Conservation (phyloP, 1,140 invertebrate genomes). For the Drosophila ironensis region DNA sequence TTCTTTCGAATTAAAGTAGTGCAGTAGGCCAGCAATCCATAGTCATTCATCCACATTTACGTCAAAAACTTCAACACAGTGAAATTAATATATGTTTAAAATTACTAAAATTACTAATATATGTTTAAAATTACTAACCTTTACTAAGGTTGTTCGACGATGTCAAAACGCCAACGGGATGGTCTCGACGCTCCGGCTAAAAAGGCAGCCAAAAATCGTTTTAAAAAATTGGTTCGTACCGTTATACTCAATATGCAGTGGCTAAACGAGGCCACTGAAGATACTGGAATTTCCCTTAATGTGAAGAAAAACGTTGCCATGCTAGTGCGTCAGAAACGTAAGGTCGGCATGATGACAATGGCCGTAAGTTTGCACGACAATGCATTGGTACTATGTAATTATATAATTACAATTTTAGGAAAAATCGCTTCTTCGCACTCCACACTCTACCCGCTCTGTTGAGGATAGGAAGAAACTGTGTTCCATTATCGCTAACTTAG, state of each 20-base stretch:
- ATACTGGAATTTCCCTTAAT: slow-evolving; percentile 42
- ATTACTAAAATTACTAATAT: too few relatives aligned
- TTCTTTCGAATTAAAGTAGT: too few relatives aligned
- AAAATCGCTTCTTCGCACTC: slow-evolving; percentile 39
- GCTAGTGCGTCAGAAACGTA: slow-evolving; percentile 52
- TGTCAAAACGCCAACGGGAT: slow-evolving; percentile 34
- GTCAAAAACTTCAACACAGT: too few relatives aligned
- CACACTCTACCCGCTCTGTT: slow-evolving; percentile 16
- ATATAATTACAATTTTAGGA: slow-evolving; percentile 22
- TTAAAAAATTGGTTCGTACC: slow-evolving; percentile 39
- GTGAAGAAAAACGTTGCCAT: slow-evolving; percentile 55
- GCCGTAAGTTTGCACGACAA: slow-evolving; percentile 15
- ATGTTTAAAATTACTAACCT: too few relatives aligned
- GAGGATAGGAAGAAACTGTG: slow-evolving; percentile 52
- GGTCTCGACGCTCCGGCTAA: not conserved
- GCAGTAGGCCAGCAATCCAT: too few relatives aligned
- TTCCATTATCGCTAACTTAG: slow-evolving; percentile 35
- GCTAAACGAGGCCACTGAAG: slow-evolving; percentile 46
- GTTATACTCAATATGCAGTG: slow-evolving; percentile 54
- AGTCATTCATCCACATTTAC: too few relatives aligned
- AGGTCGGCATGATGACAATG: slow-evolving; percentile 50
- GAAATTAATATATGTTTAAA: too few relatives aligned
- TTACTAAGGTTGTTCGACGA: slow-evolving; percentile 1
- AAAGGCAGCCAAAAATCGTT: slow-evolving; percentile 6
- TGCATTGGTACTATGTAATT: not conserved